Base-by-base conservation (phyloP, 2,797 vertebrate species). In the Valencia hispanica region DNA sequence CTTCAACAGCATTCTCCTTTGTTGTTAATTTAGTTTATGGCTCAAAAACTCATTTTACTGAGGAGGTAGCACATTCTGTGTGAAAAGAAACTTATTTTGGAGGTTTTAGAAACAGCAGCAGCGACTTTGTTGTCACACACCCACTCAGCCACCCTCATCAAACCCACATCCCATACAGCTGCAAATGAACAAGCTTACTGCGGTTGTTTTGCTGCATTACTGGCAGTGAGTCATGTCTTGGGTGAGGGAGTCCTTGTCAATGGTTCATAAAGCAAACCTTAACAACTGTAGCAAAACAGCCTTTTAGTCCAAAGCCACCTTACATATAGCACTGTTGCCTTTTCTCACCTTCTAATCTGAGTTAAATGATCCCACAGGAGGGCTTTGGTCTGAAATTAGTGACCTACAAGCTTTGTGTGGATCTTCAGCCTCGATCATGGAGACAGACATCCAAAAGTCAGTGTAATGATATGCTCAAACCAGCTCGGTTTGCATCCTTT, bases 121-220 rank as follows among this genome's bases (percentile, higher is more conserved):
- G 68, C 61, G 81, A 79, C 72, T 87, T 75, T 75, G 75, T 79
- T 85, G 87, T 88, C 85, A 71, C 27, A 79, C 88, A 43, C 86
- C 87, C 83, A 85, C 86, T 79, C 84, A 78, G 68, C 78, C 82
- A 48, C 73, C 76, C 84, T 85, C 83, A 68, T 78, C 85, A 81
- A 83, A 81, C 79, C 76, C 87, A 85, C 70, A 72, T 85, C 82
- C 80, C 57, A 15, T n/a, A 4, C 18, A 53, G 77, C 74, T 75
- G 70, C 47, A 68, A 53, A 82, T 66, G 65, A 79, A 77, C 68
- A 22, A 20, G 66, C 78, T 41, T 9, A 68, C 81, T 80, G 77
- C 77, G 30, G 84, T 86, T 83, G 59, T 73, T 79, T 66, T 66
- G 76, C 30, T 70, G 81, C 75, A 48, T 63, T 79, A 41, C 20